These are phyloP conservation scores for Danionella cerebrum DNA, from an alignment of 2,113 vertebrate species.

Conservation along the genomic window DNA sequence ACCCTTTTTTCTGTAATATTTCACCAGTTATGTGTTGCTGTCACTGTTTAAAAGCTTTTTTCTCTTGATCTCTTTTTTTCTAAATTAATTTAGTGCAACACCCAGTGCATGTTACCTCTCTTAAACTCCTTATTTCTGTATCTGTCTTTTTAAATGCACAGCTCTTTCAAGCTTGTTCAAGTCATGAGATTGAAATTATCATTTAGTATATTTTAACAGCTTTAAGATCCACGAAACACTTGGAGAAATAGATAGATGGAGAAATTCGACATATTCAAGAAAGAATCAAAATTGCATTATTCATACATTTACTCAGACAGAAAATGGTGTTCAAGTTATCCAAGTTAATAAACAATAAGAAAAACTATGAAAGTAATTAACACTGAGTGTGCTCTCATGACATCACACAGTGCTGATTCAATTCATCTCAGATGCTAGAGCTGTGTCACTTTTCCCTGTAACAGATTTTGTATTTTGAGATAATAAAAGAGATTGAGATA, in stretches of 20 bases:
- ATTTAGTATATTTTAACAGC: no score
- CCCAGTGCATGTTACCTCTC: background rate
- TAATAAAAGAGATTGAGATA: constrained; percentile 48
- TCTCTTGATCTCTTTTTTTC: constrained; percentile 26
- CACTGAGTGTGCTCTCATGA: constrained; percentile 8
- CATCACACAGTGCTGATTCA: constrained; percentile 14
- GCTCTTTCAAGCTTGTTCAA: background rate
- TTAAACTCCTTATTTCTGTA: background rate
- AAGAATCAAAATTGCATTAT: background rate
- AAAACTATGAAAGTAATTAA: background rate
- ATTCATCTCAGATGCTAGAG: constrained; percentile 40
- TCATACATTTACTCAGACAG: background rate
- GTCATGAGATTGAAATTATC: background rate
- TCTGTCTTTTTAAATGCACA: background rate
- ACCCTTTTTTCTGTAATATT: background rate
- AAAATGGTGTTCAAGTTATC: background rate
- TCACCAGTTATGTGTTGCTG: background rate
- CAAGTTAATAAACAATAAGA: constrained; percentile 9
- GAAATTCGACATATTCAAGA: background rate
- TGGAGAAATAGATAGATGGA: no score
- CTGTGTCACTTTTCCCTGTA: constrained; percentile 45
- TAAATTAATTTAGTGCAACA: background rate
- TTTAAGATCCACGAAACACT: no score
- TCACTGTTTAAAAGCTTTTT: constrained; percentile 1
- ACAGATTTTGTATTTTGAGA: constrained; percentile 56